Base-by-base conservation (phyloP, 2,113 vertebrate species). In the Quiscalus mexicanus region DNA sequence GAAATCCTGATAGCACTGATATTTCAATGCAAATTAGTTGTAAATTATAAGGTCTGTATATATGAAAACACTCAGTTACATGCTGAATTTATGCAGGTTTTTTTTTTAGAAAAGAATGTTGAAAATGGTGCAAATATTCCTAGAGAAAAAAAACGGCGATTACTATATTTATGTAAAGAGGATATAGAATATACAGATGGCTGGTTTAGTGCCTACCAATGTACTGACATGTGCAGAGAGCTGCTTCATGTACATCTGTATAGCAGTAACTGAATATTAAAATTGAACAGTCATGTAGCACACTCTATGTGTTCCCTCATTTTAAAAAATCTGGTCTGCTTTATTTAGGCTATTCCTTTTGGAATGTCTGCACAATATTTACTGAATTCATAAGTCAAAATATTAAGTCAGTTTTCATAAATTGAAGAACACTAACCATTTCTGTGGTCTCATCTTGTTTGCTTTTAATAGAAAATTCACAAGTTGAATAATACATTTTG, bases 381-480 rank as follows among this genome's bases (percentile, higher is more conserved):
- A 90, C 68, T 42, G 59, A 83, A 85, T 88, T 83, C 30, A 5
- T 76, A 77, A 93, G 55, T 86, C 56, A 92, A 92, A 95, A 84
- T 82, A 94, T 53, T 24, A 78, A 76, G 86, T 94, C 37, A 27
- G 21, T 79, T 91, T 95, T 87, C 89, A 87, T 31, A 79, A 87
- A 53, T 39, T 58, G 35, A 85, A 89, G 74, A 45, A 76, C 67
- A 53, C 28, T 84, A 75, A 56, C 49, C 15, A 13, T 93, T 87
- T 76, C 44, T 37, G 33, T 87, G 37, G 45, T 45, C 37, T 89
- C 55, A 49, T 85, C 69, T 68, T 92, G 19, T 87, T 94, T 87
- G 45, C 42, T 55, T 76, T 93, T 73, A 87, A 73, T 45, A 65
- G 45, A 76, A 81, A 81, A 87, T 59, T 56, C 58, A 69, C 2